phyloP scores from a whole-genome alignment of 2,888 invertebrate genomes.

The Netelia inedita region DNA sequence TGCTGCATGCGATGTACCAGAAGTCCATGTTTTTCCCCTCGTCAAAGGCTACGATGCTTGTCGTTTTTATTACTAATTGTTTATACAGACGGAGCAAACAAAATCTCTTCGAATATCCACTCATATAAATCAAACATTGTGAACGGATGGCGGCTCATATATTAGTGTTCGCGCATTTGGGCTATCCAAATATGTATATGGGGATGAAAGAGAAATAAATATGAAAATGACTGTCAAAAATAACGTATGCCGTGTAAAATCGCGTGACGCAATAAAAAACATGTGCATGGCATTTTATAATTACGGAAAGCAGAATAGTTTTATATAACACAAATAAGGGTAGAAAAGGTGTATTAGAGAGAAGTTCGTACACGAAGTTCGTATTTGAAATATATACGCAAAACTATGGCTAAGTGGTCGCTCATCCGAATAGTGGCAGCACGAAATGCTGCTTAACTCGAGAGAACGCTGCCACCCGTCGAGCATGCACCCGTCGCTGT shows the following conservation, averaged over 20 bases:
- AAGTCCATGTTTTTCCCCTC: constrained; percentile 3
- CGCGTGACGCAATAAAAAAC: background rate
- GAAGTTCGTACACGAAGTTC: no score
- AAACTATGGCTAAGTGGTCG: background rate
- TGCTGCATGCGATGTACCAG: constrained; percentile 28
- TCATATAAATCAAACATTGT: constrained; percentile 13
- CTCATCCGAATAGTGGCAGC: no score
- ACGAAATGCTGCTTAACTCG: background rate
- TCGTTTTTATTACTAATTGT: constrained; percentile 19
- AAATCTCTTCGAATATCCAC: constrained; percentile 19
- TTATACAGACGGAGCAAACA: background rate
- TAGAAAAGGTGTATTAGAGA: background rate
- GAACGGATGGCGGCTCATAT: background rate
- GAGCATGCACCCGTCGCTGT: constrained; percentile 3
- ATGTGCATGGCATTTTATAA: background rate
- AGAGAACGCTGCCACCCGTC: background rate
- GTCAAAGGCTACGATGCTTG: background rate
- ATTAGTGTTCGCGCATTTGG: background rate
- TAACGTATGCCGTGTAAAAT: background rate
- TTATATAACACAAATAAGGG: background rate
- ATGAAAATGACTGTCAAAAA: background rate
- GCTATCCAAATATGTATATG: background rate
- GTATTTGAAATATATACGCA: background rate
- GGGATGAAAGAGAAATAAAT: background rate
- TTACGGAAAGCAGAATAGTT: background rate